Evolutionary conservation across 2,113 vertebrate genomes (phyloP).

Genomic region (Polyodon spathula): DNA sequence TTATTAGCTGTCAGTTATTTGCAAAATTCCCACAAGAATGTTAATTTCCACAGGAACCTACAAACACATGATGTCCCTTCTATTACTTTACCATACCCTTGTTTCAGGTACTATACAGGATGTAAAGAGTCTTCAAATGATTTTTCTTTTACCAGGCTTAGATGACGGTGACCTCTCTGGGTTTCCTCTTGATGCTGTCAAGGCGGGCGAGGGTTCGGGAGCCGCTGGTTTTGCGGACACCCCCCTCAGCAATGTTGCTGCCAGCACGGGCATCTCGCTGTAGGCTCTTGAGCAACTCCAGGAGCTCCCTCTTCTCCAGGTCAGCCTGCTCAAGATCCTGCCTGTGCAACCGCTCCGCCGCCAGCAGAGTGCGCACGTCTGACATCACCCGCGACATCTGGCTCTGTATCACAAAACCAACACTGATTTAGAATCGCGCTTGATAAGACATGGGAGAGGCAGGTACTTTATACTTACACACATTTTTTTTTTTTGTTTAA

Average conservation of each 20-base stretch:
- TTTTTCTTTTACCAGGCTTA: slow-evolving; percentile 30
- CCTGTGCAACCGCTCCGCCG: slow-evolving; percentile 64
- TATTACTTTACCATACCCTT: too few species aligned
- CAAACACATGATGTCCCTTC: too few species aligned
- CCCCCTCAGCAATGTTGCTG: slow-evolving; percentile 24
- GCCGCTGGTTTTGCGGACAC: slow-evolving; percentile 40
- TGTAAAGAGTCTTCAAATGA: too few species aligned
- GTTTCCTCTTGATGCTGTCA: slow-evolving; percentile 71
- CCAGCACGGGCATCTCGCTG: slow-evolving; percentile 44
- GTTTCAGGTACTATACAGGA: too few species aligned
- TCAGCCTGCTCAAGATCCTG: slow-evolving; percentile 73
- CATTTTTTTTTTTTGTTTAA: too few species aligned
- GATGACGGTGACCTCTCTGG: slow-evolving; percentile 68
- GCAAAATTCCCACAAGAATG: too few species aligned
- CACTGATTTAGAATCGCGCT: background rate
- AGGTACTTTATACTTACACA: too few species aligned
- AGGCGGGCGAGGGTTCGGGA: slow-evolving; percentile 51
- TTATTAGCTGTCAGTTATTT: too few species aligned
- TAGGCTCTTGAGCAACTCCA: slow-evolving; percentile 66
- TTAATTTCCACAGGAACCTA: too few species aligned
- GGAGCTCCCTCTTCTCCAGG: slow-evolving; percentile 67
- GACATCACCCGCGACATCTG: slow-evolving; percentile 72
- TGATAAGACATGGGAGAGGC: too few species aligned
- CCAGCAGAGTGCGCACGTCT: slow-evolving; percentile 65
- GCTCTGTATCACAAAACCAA: slow-evolving; percentile 44